Percentiles rank a stretch among this genome's conserved stretches.
Evolutionary conservation across 2,797 vertebrate genomes (phyloP).

Genomic region (Micrastur ruficollis): DNA sequence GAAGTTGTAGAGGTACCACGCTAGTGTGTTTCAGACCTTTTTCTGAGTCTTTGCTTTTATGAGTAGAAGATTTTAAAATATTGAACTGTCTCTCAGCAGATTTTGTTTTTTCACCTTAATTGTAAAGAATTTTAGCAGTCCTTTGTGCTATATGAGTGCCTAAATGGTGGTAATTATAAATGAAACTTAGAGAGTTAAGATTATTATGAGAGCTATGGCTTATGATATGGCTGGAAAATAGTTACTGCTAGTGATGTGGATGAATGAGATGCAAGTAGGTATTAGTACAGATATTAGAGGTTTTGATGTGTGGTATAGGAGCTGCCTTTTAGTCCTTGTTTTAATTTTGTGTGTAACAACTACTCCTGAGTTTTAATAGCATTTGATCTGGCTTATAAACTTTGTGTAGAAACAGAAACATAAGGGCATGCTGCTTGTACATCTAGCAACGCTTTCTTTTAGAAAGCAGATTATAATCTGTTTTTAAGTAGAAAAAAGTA

Average conservation of each 20-base stretch:
- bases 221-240: neutral
- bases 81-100: neutral
- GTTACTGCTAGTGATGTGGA: neutral
- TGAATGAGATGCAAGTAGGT: neutral
- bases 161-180: neutral
- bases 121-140: neutral
- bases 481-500: neutral
- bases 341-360: neutral
- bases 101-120: neutral
- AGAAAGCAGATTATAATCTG: neutral
- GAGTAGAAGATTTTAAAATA: neutral
- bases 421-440: neutral
- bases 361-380: neutral
- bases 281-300: neutral
- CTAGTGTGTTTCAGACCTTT: neutral
- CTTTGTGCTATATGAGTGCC: neutral
- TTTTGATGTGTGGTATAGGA: neutral
- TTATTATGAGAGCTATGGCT: neutral
- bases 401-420: neutral
- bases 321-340: neutral
- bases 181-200: neutral
- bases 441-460: neutral
- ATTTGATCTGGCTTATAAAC: neutral
- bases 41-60: neutral
- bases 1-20: neutral